A percentile compares a stretch with the other conserved stretches of the same genome.
Evolutionary conservation across 2,113 vertebrate genomes (phyloP).

Genomic region (Rhineura floridana): DNA sequence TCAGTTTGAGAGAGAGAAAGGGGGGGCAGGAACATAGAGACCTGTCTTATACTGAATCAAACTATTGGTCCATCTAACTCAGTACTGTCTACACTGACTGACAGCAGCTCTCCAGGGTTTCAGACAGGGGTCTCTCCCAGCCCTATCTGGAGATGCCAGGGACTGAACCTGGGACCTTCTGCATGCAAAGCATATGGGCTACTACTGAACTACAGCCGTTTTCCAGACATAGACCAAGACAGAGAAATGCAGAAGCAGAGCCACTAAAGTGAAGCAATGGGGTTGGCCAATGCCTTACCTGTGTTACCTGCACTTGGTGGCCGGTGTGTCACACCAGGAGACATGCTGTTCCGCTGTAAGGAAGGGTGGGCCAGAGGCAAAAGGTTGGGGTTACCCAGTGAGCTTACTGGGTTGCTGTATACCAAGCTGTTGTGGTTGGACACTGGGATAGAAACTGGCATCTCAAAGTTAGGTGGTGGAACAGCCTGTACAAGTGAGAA

Average conservation of each 20-base stretch:
- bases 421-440: conserved; percentile 97
- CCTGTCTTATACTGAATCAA: no score
- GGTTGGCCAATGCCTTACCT: conserved; percentile 67
- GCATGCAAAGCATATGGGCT: no score
- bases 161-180: no score
- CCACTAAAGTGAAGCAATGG: not conserved
- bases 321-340: conserved; percentile 95
- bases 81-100: no score
- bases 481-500: conserved; percentile 82
- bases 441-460: conserved; percentile 98
- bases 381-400: conserved; percentile 96
- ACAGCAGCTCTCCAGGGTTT: no score
- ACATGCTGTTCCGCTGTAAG: conserved; percentile 99
- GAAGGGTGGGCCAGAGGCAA: conserved; percentile 95
- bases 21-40: no score
- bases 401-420: conserved; percentile 93
- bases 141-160: no score
- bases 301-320: conserved; percentile 97
- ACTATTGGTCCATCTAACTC: no score
- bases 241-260: not conserved
- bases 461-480: conserved; percentile 96
- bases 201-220: no score
- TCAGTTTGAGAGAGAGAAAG: not conserved
- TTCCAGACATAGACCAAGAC: no score
- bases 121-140: no score